Base-by-base conservation (phyloP, 92 coral and sea anemone genomes). In the Zoanthus sociatus region DNA sequence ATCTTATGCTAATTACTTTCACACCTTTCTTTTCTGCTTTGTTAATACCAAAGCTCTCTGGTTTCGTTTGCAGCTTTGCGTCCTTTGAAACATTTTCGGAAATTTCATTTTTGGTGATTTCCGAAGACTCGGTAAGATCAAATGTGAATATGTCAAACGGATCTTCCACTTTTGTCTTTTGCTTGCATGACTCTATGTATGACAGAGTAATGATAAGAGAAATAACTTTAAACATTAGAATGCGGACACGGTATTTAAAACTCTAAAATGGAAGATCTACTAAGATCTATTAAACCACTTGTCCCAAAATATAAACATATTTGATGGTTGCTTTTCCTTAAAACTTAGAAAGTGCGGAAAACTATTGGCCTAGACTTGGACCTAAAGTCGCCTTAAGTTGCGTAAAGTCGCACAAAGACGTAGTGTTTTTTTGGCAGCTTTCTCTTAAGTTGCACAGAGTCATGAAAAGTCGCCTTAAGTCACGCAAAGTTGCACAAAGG, bases 131-230 rank as follows among this genome's bases (percentile, higher is more conserved):
- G 54, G 98, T 90, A 26, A 94, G 87, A 66, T 94, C 94, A 33
- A 94, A 92, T 73, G 82, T 83, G 66, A 94, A 94, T 30, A 94
- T 92, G 10, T 92, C 91, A 50, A 89, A 87, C 21, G 95, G 98
- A 68, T 94, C 98, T 6, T 90, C 94, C 9, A 21, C 75, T 81
- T 66, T 47, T 12, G 44, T 48, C 46, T 12, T 81, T 47, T 63
- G 54, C 13, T 66, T 70, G 85, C 75, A 66, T 31, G 85, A 44
- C 63, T 81, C 74, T 63, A 42, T 50, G 37, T 46, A 15, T 56
- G 47, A 0, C 61, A 46, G 15, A 78, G 32, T 37, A 44, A 15
- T 68, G 3, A 3, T 20, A 2, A 8, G 0, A 46, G 9, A 17
- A 9, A 11, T 14, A 11, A 20, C 37, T 42, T n/a, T 45, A 14